phyloP scores from a whole-genome alignment of 2,113 vertebrate species.

The Toxotes jaculatrix region DNA sequence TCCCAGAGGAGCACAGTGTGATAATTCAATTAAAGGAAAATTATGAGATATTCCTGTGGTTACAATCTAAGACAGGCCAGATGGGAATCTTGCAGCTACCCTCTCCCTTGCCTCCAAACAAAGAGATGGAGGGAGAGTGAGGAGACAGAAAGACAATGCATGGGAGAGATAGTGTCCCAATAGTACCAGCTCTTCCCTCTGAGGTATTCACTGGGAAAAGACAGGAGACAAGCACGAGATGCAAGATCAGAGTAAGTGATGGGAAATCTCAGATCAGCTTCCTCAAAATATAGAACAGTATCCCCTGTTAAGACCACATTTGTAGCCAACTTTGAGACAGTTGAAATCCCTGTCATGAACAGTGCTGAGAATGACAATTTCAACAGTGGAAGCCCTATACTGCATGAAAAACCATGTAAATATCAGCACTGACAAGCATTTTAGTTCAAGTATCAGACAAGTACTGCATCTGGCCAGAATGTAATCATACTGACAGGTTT shows the following conservation, averaged over 20 bases:
- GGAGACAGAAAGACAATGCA: slow-evolving; percentile 24
- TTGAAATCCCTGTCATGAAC: slow-evolving; percentile 27
- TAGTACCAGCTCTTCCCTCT: slow-evolving; percentile 26
- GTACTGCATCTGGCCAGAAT: slow-evolving; percentile 33
- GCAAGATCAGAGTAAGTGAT: slow-evolving; percentile 37
- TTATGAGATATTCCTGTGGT: slow-evolving; percentile 70
- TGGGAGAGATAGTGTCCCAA: slow-evolving; percentile 15
- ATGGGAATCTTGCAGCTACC: slow-evolving; percentile 46
- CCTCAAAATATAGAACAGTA: slow-evolving; percentile 43
- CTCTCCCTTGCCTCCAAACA: slow-evolving; percentile 23
- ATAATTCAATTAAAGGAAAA: slow-evolving; percentile 82
- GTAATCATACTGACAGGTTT: slow-evolving; percentile 53
- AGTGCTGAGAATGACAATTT: slow-evolving; percentile 31
- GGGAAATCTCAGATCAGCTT: slow-evolving; percentile 46
- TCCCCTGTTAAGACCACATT: slow-evolving; percentile 15
- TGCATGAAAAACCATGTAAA: slow-evolving; percentile 53
- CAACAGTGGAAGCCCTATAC: slow-evolving; percentile 12
- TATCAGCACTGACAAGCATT: slow-evolving; percentile 50
- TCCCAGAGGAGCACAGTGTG: slow-evolving; percentile 73
- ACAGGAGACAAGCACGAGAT: slow-evolving; percentile 20
- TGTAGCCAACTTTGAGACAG: slow-evolving; percentile 30
- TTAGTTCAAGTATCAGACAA: slow-evolving; percentile 46
- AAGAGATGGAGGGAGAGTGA: slow-evolving; percentile 30
- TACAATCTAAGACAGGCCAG: slow-evolving; percentile 52
- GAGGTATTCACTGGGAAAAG: slow-evolving; percentile 31